Conservation (phyloP, 2,113 vertebrate genomes). For the Rhinopomastus cyanomelas region DNA sequence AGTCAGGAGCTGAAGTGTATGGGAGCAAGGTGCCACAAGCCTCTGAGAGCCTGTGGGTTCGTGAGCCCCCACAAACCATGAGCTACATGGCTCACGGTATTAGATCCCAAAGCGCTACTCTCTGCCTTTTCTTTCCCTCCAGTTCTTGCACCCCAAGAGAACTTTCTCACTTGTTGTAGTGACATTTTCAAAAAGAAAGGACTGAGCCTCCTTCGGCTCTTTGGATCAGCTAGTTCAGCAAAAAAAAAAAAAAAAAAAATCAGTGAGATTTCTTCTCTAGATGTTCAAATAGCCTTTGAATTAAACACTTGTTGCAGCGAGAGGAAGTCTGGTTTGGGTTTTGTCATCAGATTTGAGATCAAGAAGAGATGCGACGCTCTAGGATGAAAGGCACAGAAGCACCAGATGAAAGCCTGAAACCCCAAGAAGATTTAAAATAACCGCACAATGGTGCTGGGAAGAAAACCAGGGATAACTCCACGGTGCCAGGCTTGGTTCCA, state of each 20-base stretch:
- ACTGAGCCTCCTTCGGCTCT: not conserved
- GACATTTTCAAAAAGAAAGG: not conserved
- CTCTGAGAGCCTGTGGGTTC: not conserved
- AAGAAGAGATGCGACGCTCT: not conserved
- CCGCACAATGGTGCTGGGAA: not conserved
- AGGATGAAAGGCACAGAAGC: constrained; percentile 8
- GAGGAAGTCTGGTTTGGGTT: not conserved
- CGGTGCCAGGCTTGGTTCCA: not conserved
- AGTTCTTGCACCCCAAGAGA: not conserved
- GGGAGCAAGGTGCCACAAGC: not conserved
- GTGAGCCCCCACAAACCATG: not conserved
- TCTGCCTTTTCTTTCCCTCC: not conserved
- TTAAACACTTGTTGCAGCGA: not conserved
- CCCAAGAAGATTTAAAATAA: not conserved
- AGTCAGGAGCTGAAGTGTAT: rapidly evolving
- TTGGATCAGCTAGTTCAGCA: not conserved
- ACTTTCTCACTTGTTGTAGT: not conserved
- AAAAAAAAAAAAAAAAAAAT: not conserved
- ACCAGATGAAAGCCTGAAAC: not conserved
- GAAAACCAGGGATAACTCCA: not conserved
- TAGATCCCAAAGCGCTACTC: not conserved
- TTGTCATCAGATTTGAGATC: constrained; percentile 6
- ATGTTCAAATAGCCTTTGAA: constrained; percentile 26
- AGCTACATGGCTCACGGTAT: rapidly evolving
- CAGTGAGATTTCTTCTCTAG: not conserved